These are phyloP conservation scores for Eurytoma adleriae DNA, from an alignment of 2,888 invertebrate species.

Conservation along the genomic window DNA sequence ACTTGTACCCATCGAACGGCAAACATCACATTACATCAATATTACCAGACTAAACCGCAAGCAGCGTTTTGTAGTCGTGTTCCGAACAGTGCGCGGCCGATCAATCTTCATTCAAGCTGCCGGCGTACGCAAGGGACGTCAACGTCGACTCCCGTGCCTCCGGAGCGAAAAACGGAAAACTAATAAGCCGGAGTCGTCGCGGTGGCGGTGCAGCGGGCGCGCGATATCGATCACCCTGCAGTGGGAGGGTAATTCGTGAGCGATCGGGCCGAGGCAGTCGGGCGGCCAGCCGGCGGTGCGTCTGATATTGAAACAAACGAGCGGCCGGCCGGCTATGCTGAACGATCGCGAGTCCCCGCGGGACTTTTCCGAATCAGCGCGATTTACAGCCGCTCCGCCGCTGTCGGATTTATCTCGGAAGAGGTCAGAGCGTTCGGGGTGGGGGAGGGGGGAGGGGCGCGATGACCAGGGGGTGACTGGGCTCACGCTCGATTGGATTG, in stretches of 20 bases:
- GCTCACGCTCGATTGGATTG: not conserved
- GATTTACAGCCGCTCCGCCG: conserved; percentile 23
- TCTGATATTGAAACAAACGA: conserved; percentile 54
- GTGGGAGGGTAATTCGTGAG: conserved; percentile 17
- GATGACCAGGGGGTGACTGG: not conserved
- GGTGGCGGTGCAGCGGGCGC: no score
- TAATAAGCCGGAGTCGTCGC: no score
- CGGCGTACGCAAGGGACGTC: no score
- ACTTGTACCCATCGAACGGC: no score
- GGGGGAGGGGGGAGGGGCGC: not conserved
- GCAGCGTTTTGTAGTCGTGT: no score
- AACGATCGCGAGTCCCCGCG: conserved; percentile 19
- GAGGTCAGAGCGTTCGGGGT: no score
- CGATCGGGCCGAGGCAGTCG: not conserved
- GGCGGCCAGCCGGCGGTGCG: not conserved
- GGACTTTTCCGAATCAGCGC: conserved; percentile 39
- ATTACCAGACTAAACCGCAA: no score
- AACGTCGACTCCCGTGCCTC: no score
- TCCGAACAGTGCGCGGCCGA: no score
- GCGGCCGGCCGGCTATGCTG: conserved; percentile 9
- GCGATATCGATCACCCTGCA: conserved; percentile 18
- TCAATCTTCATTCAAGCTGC: no score
- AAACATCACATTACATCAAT: no score
- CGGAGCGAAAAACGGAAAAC: no score
- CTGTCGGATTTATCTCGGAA: not conserved